phyloP scores from a whole-genome alignment of 2,797 vertebrate species.

The Betta splendens region DNA sequence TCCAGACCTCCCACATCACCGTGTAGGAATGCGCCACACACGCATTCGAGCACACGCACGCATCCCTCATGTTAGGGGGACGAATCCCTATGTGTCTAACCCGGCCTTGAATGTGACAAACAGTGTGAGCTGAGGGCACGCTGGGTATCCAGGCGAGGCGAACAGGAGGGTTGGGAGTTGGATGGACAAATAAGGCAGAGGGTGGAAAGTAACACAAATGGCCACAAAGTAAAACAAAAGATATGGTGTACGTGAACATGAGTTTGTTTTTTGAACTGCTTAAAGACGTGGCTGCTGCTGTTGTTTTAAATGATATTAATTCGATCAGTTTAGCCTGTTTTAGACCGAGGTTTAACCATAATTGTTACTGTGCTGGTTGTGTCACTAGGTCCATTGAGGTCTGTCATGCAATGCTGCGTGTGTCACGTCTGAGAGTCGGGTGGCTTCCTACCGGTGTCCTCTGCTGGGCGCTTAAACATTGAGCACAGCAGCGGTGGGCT shows the following conservation, averaged over 20 bases:
- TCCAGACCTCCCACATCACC: not conserved
- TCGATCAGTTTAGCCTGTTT: not conserved
- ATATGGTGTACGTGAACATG: not conserved
- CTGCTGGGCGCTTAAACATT: constrained; percentile 54
- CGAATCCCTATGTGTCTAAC: constrained; percentile 40
- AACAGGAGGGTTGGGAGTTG: constrained; percentile 22
- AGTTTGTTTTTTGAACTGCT: not conserved
- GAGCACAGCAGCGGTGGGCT: constrained; percentile 60
- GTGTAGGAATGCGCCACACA: constrained; percentile 9
- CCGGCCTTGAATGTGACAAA: constrained; percentile 74
- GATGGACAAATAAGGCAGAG: constrained; percentile 17
- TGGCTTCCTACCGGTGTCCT: constrained; percentile 27
- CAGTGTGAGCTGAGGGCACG: constrained; percentile 55
- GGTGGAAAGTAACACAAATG: not conserved
- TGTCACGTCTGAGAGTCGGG: constrained; percentile 5
- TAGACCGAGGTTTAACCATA: not conserved
- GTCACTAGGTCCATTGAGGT: not conserved
- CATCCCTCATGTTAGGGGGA: not conserved
- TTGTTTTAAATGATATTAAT: not conserved
- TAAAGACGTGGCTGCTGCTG: not conserved
- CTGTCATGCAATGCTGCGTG: not conserved
- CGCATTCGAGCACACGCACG: not conserved
- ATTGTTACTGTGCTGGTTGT: not conserved
- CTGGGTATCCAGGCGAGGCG: constrained; percentile 56
- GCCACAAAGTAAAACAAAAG: not conserved